Conservation (phyloP, 2,888 invertebrate genomes). For the Hydropsyche betteni region DNA sequence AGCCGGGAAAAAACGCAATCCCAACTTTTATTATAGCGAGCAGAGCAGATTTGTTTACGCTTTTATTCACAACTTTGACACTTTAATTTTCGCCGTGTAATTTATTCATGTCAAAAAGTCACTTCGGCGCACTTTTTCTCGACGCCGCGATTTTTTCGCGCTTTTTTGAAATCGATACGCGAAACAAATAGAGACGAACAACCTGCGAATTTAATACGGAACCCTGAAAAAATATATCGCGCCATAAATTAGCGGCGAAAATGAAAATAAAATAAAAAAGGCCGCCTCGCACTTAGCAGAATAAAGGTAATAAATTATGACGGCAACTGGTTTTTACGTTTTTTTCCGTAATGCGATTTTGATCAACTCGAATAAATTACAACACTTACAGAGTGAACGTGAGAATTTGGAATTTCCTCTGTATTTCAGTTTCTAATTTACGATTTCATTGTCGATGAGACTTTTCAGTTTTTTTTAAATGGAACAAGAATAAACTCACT, state of each 20-base stretch:
- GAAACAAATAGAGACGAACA: neutral
- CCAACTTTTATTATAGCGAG: slow-evolving; percentile 3
- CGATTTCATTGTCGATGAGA: neutral
- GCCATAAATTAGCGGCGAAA: neutral
- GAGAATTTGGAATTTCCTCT: slow-evolving; percentile 15
- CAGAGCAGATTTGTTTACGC: slow-evolving; percentile 18
- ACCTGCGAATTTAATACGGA: neutral
- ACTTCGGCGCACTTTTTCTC: slow-evolving; percentile 10
- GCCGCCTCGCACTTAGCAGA: neutral
- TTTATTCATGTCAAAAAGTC: slow-evolving; percentile 29
- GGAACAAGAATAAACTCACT: too few species aligned
- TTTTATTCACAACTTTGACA: slow-evolving; percentile 29
- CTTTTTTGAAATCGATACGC: slow-evolving; percentile 12
- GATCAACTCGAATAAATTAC: slow-evolving; percentile 21
- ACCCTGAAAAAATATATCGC: neutral
- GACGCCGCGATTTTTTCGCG: neutral
- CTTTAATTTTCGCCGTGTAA: slow-evolving; percentile 28
- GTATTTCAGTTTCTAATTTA: slow-evolving; percentile 42
- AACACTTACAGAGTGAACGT: slow-evolving; percentile 7
- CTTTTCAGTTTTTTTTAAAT: too few species aligned
- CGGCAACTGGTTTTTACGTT: slow-evolving; percentile 36
- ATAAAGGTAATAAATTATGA: slow-evolving; percentile 29
- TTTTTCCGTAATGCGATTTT: slow-evolving; percentile 26
- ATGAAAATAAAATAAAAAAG: neutral
- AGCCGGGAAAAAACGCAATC: neutral